phyloP scores from a whole-genome alignment of 2,113 vertebrate genomes.

The Lophochroa leadbeateri region DNA sequence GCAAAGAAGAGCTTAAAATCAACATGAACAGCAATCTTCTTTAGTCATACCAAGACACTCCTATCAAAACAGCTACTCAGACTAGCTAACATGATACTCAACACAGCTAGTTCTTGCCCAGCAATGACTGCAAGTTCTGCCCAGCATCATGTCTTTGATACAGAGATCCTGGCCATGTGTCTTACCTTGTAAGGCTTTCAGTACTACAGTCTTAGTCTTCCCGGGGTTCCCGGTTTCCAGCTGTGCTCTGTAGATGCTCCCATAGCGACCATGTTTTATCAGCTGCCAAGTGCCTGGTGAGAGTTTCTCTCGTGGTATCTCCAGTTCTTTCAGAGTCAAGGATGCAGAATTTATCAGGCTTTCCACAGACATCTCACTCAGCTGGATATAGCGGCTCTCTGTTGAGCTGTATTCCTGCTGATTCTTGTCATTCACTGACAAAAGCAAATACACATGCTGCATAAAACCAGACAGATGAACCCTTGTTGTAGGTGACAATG shows the following conservation, averaged over 20 bases:
- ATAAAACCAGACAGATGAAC: not conserved
- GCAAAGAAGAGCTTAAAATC: not conserved
- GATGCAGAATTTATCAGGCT: conserved; percentile 37
- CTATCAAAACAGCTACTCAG: not conserved
- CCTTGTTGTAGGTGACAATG: not conserved
- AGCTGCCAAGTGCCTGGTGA: conserved; percentile 25
- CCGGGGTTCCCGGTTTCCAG: not conserved
- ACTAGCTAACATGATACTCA: not conserved
- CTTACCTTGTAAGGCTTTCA: conserved; percentile 72
- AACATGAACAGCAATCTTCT: not conserved
- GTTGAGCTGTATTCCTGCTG: not conserved
- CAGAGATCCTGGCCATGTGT: not conserved
- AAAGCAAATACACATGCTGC: not conserved
- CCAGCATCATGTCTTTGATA: not conserved
- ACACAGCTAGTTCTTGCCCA: not conserved
- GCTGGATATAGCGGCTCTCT: conserved; percentile 5
- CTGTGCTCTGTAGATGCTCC: conserved; percentile 62
- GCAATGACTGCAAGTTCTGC: not conserved
- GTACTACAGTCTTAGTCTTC: conserved; percentile 53
- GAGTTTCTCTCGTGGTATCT: conserved; percentile 70
- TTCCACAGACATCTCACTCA: conserved; percentile 63
- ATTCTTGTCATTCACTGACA: not conserved
- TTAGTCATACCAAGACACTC: not conserved
- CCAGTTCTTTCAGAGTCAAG: conserved; percentile 52
- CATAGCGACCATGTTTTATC: conserved; percentile 52